These are phyloP conservation scores for Hoplias malabaricus DNA, from an alignment of 2,113 vertebrate genomes.

Conservation along the genomic window DNA sequence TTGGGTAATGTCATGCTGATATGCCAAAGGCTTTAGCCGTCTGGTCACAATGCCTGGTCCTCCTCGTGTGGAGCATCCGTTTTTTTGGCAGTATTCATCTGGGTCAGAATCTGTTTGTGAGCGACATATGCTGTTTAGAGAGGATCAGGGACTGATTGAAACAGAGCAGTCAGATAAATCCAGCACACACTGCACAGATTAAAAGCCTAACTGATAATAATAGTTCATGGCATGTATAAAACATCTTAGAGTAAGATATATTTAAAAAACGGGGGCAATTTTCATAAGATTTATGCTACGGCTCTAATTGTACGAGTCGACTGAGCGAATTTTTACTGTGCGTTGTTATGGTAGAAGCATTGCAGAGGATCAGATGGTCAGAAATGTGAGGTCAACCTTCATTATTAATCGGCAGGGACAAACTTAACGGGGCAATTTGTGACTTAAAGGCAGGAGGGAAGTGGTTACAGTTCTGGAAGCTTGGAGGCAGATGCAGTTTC, in stretches of 20 bases:
- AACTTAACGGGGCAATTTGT: neutral
- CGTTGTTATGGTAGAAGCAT: neutral
- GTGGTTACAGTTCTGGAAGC: neutral
- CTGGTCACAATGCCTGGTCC: neutral
- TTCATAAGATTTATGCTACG: too few species aligned
- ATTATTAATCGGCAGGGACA: neutral
- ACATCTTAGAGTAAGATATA: neutral
- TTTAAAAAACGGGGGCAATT: too few species aligned
- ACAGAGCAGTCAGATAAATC: slow-evolving; percentile 3
- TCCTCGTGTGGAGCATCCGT: neutral
- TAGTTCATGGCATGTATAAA: neutral
- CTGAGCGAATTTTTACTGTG: too few species aligned
- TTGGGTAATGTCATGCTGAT: neutral
- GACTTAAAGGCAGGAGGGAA: neutral
- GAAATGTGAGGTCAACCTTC: neutral
- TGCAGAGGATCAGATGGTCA: neutral
- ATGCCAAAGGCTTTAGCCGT: neutral
- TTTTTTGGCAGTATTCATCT: neutral
- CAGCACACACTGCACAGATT: neutral
- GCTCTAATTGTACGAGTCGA: too few species aligned
- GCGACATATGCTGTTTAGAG: neutral
- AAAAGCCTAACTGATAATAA: neutral
- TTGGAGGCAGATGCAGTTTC: neutral
- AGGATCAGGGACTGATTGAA: neutral
- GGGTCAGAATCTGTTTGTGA: neutral